Percentiles rank a stretch among this genome's conserved stretches.
Conservation (phyloP, 2,113 vertebrate genomes). For the Scatophagus argus region DNA sequence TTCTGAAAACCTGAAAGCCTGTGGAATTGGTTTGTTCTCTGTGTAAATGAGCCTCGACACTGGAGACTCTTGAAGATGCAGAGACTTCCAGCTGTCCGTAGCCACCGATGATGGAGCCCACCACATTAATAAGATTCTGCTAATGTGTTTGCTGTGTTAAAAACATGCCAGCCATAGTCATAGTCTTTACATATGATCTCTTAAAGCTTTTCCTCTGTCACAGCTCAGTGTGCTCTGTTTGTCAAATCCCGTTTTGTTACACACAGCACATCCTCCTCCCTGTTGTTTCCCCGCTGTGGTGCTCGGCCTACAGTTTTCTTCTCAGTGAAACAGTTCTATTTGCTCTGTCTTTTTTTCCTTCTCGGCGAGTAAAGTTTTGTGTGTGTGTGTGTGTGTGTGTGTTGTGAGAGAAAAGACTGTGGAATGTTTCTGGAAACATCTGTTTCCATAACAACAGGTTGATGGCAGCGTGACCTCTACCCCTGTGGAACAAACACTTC, state of each 20-base stretch:
- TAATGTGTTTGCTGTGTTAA: too few species aligned
- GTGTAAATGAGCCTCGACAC: not conserved
- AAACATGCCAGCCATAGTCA: too few species aligned
- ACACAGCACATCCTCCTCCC: not conserved
- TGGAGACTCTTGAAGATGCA: not conserved
- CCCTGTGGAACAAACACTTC: conserved; percentile 67
- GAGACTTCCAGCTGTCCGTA: not conserved
- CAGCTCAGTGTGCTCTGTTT: not conserved
- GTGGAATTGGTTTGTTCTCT: not conserved
- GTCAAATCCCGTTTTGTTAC: not conserved
- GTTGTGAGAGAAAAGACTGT: conserved; percentile 39
- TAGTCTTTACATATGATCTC: too few species aligned
- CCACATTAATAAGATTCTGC: too few species aligned
- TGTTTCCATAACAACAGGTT: conserved; percentile 74
- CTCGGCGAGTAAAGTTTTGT: conserved; percentile 1
- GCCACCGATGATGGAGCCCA: not conserved
- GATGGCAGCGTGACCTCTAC: conserved; percentile 61
- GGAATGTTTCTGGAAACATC: conserved; percentile 67
- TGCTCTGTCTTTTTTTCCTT: conserved; percentile 34
- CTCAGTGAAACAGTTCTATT: conserved; percentile 36
- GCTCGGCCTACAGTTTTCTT: conserved; percentile 5
- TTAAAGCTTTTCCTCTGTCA: not conserved
- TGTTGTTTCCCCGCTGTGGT: conserved; percentile 22
- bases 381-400: conserved; percentile 14
- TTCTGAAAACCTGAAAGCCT: not conserved